Base-by-base conservation (phyloP, 1,140 invertebrate genomes). In the Lysiphlebus fabarum region DNA sequence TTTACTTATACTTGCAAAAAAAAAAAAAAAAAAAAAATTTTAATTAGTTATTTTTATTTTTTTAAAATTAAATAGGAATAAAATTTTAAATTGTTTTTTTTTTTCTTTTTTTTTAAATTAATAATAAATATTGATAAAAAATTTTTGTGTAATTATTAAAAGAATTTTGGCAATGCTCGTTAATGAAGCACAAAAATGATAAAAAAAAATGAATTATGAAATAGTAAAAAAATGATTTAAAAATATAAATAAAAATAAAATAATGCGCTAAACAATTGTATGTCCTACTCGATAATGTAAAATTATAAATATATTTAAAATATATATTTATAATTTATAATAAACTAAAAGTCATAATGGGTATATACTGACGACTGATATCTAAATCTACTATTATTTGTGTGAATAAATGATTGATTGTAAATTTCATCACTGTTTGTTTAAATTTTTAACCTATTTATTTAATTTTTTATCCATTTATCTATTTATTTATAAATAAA, bases 281-380 rank as follows among this genome's bases (percentile, higher is more conserved):
- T 70, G 75, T 70, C 60, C 61, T 70, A 65, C 66, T 66, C 53
- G 60, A 71, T 66, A 54, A 70, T 65, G 65, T 64, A 64, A 69
- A 63, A 68, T 65, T 74, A 61, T 70, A 70, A n/a, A n/a, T n/a
- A 68, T 67, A 68, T 68, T 66, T 65, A 65, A 68, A 48, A 48
- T 53, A 43, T 42, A 43, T 56, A 26, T 17, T 44, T 61, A 48
- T 51, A 61, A 51, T 58, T 49, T 61, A n/a, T n/a, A 61, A 62
- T 58, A 37, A 26, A 56, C 40, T 59, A 57, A 26, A 42, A n/a
- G 54, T 54, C 54, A 56, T 56, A 63, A 56, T 40, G 53, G 45
- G 33, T 62, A 37, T 60, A 26, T 26, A 50, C 51, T 37, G 42
- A 57, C 49, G 50, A 63, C 44, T 36, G 53, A 56, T 63, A 56